Conservation (phyloP, 2,888 invertebrate species). For the Nomada fabriciana region DNA sequence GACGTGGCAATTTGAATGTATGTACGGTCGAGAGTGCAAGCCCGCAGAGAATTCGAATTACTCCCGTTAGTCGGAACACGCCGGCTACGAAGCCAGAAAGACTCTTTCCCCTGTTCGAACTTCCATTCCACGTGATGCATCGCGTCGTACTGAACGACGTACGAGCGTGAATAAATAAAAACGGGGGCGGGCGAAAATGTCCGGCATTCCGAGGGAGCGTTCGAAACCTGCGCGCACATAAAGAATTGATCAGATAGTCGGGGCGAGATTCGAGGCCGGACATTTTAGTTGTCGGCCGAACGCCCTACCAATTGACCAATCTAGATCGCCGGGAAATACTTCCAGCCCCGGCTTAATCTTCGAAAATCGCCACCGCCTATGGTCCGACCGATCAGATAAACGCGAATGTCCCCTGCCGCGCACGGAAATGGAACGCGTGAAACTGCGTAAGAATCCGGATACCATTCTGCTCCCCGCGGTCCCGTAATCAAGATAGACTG, state of each 20-base stretch:
- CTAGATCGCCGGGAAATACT: slow-evolving; percentile 20
- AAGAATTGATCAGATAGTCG: slow-evolving; percentile 29
- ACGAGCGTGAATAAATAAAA: slow-evolving; percentile 13
- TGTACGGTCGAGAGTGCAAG: slow-evolving; percentile 22
- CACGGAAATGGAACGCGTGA: neutral
- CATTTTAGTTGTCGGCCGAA: slow-evolving; percentile 19
- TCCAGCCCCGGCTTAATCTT: neutral
- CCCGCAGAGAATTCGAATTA: slow-evolving; percentile 54
- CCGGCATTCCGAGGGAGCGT: neutral
- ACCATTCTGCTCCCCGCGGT: too few relatives aligned
- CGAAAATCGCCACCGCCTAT: slow-evolving; percentile 9
- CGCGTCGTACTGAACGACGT: neutral
- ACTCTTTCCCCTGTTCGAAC: neutral
- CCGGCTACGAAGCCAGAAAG: neutral
- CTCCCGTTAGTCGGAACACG: slow-evolving; percentile 22
- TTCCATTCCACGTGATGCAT: slow-evolving; percentile 12
- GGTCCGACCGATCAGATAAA: slow-evolving; percentile 24
- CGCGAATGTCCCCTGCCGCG: neutral
- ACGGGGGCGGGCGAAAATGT: neutral
- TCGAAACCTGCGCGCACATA: neutral
- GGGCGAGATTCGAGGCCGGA: slow-evolving; percentile 1
- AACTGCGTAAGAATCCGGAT: neutral
- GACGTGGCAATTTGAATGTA: slow-evolving; percentile 43
- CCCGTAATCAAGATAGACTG: too few relatives aligned
- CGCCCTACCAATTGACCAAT: slow-evolving; percentile 31